Conservation (phyloP, 2,888 invertebrate species). For the Esperia sulphurella region DNA sequence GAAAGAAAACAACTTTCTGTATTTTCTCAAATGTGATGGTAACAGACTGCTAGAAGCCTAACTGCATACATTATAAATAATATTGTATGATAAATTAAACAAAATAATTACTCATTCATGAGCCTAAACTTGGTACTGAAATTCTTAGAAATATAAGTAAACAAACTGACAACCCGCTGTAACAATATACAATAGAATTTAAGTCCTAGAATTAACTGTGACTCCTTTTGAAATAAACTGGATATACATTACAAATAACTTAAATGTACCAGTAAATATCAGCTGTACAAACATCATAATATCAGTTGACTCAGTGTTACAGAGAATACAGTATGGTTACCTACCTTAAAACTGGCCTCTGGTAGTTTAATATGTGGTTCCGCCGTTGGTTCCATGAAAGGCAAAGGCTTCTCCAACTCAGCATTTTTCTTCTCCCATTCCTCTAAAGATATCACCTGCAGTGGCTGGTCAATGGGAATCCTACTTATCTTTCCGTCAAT, state of each 20-base stretch:
- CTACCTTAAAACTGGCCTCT: conserved; percentile 69
- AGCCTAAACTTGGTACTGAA: too few species aligned
- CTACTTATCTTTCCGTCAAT: conserved; percentile 89
- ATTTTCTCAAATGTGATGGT: too few species aligned
- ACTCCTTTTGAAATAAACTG: neutral
- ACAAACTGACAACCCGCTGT: too few species aligned
- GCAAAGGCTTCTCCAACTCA: conserved; percentile 65
- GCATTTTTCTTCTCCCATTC: conserved; percentile 79
- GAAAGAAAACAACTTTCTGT: conserved; percentile 1
- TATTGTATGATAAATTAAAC: too few species aligned
- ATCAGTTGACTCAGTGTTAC: neutral
- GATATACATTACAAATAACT: neutral
- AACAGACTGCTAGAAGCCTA: too few species aligned
- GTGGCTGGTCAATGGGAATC: conserved; percentile 81
- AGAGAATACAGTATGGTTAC: neutral
- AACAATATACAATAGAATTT: too few species aligned
- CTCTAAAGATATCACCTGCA: conserved; percentile 84
- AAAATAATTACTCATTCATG: too few species aligned
- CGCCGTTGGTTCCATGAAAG: conserved; percentile 57
- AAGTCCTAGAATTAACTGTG: neutral
- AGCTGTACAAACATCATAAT: neutral
- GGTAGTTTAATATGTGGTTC: conserved; percentile 71
- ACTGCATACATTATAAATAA: too few species aligned
- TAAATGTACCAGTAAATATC: too few species aligned
- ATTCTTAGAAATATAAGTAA: too few species aligned